Conservation (phyloP, 2,888 invertebrate species). For the Cataglyphis livida region DNA sequence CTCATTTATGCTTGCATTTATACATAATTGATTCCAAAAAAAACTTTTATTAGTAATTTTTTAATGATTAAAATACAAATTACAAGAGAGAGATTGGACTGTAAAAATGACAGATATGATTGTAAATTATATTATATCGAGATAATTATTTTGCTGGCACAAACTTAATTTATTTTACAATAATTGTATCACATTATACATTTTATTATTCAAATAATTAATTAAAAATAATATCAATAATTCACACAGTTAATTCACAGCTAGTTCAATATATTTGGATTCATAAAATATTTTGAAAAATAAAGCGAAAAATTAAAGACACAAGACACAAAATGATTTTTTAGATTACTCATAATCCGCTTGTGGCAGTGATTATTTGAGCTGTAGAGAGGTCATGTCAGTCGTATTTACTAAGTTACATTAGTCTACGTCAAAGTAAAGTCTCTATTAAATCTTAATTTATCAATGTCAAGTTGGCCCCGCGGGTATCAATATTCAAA, state of each 20-base stretch:
- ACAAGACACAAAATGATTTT: background rate
- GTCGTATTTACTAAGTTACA: slow-evolving; percentile 26
- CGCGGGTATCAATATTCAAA: background rate
- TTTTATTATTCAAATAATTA: background rate
- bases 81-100: background rate
- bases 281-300: background rate
- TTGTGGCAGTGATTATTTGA: slow-evolving; percentile 12
- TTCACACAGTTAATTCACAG: background rate
- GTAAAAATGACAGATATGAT: background rate
- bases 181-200: background rate
- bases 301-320: background rate
- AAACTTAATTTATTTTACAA: background rate
- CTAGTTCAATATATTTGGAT: background rate
- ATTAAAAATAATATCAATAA: background rate
- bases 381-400: background rate
- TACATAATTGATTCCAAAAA: background rate
- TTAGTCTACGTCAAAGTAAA: slow-evolving; percentile 28
- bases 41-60: background rate
- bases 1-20: background rate
- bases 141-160: background rate
- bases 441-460: slow-evolving; percentile 38
- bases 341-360: background rate
- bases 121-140: background rate
- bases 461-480: slow-evolving; percentile 29
- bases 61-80: background rate